Conservation (phyloP, 2,888 invertebrate genomes). For the Hyalella azteca region DNA sequence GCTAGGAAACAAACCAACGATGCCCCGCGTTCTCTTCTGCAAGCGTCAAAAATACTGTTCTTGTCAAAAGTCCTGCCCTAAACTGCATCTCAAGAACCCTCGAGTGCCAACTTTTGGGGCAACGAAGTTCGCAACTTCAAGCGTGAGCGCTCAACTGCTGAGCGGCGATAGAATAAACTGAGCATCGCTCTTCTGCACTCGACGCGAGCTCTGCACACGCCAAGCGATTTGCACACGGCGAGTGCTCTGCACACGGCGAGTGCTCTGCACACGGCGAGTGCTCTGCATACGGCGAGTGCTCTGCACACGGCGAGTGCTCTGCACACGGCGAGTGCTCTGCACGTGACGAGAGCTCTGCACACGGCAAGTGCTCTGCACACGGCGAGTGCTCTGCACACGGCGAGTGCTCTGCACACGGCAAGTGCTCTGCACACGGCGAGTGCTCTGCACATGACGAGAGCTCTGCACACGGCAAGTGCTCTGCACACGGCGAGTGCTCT, state of each 20-base stretch:
- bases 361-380: too few relatives aligned
- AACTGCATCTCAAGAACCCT: neutral
- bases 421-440: too few relatives aligned
- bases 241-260: neutral
- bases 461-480: neutral
- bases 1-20: neutral
- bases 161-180: neutral
- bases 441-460: too few relatives aligned
- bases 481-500: neutral
- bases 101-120: neutral
- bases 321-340: too few relatives aligned
- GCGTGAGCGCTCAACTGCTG: too few relatives aligned
- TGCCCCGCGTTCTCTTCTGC: neutral
- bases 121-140: neutral
- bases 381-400: too few relatives aligned
- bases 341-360: too few relatives aligned
- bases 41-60: conserved; percentile 6
- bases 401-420: too few relatives aligned
- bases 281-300: too few relatives aligned
- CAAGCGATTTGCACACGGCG: neutral
- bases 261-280: neutral
- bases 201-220: neutral
- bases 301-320: too few relatives aligned
- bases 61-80: conserved; percentile 17
- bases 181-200: neutral